Percentiles rank a stretch among this genome's conserved stretches.
These are phyloP conservation scores for Neoitamus cyanurus DNA, from an alignment of 2,888 invertebrate species.

Conservation along the genomic window DNA sequence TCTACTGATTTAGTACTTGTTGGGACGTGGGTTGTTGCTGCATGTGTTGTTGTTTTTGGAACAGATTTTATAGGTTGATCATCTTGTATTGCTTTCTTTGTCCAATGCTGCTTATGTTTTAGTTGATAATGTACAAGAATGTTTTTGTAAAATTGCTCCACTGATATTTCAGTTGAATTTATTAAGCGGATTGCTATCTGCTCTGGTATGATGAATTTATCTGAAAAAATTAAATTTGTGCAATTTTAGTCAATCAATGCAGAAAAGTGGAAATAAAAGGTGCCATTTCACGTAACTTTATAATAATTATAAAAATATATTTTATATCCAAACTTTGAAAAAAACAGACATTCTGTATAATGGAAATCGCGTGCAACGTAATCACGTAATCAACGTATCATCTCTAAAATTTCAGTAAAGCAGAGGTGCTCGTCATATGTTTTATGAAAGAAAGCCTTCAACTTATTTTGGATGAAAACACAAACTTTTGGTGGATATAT, in stretches of 20 bases:
- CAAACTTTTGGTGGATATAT: not conserved
- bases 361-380: not conserved
- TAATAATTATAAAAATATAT: not conserved
- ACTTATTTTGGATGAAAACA: not conserved
- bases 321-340: not conserved
- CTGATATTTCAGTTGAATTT: slow-evolving; percentile 64
- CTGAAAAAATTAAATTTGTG: slow-evolving; percentile 55
- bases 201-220: slow-evolving; percentile 66
- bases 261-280: not conserved
- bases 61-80: not conserved
- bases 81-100: not conserved
- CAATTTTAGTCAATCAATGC: no score
- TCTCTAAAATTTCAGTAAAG: not conserved
- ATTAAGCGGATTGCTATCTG: slow-evolving; percentile 65
- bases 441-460: not conserved
- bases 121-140: slow-evolving; percentile 59
- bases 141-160: slow-evolving; percentile 65
- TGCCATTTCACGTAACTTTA: not conserved
- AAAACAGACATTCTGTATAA: not conserved
- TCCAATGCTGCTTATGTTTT: not conserved
- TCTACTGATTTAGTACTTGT: not conserved
- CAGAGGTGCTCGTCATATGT: not conserved
- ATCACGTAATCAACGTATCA: not conserved
- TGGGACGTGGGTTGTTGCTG: not conserved
- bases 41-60: not conserved